Evolutionary conservation across 2,113 vertebrate species (phyloP), one percentile per base, ranked within the genome.

Genomic region (Ptyas mucosa): DNA sequence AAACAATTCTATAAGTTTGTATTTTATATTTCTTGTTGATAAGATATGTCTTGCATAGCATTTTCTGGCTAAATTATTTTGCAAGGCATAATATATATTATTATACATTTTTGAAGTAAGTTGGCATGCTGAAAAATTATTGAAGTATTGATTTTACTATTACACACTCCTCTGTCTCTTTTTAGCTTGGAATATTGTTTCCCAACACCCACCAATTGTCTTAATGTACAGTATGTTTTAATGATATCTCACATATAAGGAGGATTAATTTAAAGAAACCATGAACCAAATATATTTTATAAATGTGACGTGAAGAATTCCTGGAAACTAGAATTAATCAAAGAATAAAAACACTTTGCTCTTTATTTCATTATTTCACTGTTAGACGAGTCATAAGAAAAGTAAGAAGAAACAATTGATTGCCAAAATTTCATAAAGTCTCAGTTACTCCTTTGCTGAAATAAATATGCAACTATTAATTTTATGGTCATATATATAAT

Each of bases 231-330:
- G 75, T 93, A 91, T 92, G 90, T 93, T 53, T 90, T 53, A 92
- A 49, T n/a, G 55, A 89, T 86, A 54, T 5, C 2, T 91, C 92
- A 9, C 87, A 91, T 18, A n/a, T 90, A 58, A 92, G 34, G 8
- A 93, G 49, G 53, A 54, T 61, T 53, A 94, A 90, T 46, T 87
- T 94, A 43, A 11, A 86, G 23, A 90, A 57, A 93, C 75, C 91
- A 64, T 90, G 26, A 29, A 81, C 29, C 15, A 86, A 0, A 0
- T 85, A 0, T 61, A 94, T 95, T 85, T 7, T 11, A 0, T 93
- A 39, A n/a, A 55, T 90, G 18, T 94, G 54, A 51, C 20, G 49
- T 55, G 43, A 3, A 91, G 51, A 69, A 89, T 58, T 69, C 91
- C 64, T 87, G 55, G 0, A 7, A 64, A 85, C n/a, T 89, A 6